These are phyloP conservation scores for Eurytemora carolleeae DNA, from an alignment of 1,140 invertebrate genomes.

Conservation along the genomic window DNA sequence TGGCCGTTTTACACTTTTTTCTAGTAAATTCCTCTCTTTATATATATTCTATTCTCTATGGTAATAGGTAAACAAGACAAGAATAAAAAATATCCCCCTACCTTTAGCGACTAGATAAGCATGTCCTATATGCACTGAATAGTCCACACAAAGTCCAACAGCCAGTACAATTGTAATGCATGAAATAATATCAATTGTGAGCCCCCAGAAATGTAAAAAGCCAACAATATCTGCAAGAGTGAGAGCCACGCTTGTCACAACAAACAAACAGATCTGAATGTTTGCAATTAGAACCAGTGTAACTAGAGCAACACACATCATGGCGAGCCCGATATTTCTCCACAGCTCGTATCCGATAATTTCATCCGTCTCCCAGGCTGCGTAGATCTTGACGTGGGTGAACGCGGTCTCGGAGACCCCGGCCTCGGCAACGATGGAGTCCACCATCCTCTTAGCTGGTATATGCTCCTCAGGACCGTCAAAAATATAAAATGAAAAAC, in stretches of 20 bases:
- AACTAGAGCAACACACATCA: slow-evolving; percentile 49
- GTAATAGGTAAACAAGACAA: too few species aligned
- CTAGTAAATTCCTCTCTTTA: too few species aligned
- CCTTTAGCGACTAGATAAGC: slow-evolving; percentile 15
- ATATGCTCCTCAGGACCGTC: background rate
- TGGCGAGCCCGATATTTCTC: slow-evolving; percentile 52
- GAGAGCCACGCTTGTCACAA: slow-evolving; percentile 49
- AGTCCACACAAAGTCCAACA: slow-evolving; percentile 71
- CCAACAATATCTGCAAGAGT: slow-evolving; percentile 60
- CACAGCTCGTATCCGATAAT: slow-evolving; percentile 50
- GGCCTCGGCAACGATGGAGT: background rate
- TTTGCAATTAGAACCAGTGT: slow-evolving; percentile 60
- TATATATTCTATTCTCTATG: too few species aligned
- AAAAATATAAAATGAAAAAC: background rate
- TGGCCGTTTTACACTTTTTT: too few species aligned
- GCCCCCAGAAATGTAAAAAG: slow-evolving; percentile 57
- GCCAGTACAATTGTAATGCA: slow-evolving; percentile 60
- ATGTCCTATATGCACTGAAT: slow-evolving; percentile 60
- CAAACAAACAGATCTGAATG: slow-evolving; percentile 50
- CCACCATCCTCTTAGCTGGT: background rate
- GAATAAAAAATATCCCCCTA: background rate
- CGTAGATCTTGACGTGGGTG: slow-evolving; percentile 29
- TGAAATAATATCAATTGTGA: slow-evolving; percentile 64
- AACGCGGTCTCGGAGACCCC: background rate
- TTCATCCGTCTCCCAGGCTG: slow-evolving; percentile 53